A percentile compares a stretch with the other conserved stretches of the same genome.
Evolutionary conservation across 2,888 invertebrate species (phyloP).

Genomic region (Itoplectis maculator): DNA sequence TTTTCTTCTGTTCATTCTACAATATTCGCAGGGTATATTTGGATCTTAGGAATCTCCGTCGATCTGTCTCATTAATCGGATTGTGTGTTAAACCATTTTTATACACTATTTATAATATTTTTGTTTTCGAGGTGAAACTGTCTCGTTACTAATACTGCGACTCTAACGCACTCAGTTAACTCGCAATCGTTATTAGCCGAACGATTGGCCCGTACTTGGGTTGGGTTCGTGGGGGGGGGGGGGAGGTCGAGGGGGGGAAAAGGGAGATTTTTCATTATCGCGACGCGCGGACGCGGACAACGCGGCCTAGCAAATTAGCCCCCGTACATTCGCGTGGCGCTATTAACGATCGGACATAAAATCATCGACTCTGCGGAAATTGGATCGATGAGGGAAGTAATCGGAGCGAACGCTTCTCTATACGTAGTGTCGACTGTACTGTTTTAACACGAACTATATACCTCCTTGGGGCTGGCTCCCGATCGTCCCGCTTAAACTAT

Average conservation of each 20-base stretch:
- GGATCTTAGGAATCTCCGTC: slow-evolving; percentile 46
- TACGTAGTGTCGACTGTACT: slow-evolving; percentile 60
- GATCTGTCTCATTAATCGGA: slow-evolving; percentile 51
- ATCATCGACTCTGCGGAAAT: slow-evolving; percentile 58
- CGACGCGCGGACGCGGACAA: slow-evolving; percentile 22
- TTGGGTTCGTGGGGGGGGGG: neutral
- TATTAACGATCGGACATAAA: slow-evolving; percentile 59
- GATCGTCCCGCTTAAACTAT: slow-evolving; percentile 77
- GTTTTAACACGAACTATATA: slow-evolving; percentile 63
- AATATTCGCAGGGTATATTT: slow-evolving; percentile 46
- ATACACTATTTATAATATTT: slow-evolving; percentile 66
- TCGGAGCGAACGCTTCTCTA: slow-evolving; percentile 56
- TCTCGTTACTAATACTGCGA: slow-evolving; percentile 66
- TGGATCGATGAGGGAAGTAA: slow-evolving; percentile 56
- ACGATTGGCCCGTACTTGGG: slow-evolving; percentile 47
- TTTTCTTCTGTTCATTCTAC: neutral
- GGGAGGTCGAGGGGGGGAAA: no score
- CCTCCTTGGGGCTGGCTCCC: slow-evolving; percentile 48
- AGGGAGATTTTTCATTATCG: no score
- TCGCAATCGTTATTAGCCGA: slow-evolving; percentile 62
- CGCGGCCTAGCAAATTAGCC: slow-evolving; percentile 50
- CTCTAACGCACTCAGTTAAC: slow-evolving; percentile 66
- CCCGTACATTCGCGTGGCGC: slow-evolving; percentile 50
- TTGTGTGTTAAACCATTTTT: slow-evolving; percentile 60
- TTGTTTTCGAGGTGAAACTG: slow-evolving; percentile 65